Evolutionary conservation across 2,797 vertebrate genomes (phyloP), one percentile per base, ranked within the genome.

Genomic region (Champsocephalus esox): DNA sequence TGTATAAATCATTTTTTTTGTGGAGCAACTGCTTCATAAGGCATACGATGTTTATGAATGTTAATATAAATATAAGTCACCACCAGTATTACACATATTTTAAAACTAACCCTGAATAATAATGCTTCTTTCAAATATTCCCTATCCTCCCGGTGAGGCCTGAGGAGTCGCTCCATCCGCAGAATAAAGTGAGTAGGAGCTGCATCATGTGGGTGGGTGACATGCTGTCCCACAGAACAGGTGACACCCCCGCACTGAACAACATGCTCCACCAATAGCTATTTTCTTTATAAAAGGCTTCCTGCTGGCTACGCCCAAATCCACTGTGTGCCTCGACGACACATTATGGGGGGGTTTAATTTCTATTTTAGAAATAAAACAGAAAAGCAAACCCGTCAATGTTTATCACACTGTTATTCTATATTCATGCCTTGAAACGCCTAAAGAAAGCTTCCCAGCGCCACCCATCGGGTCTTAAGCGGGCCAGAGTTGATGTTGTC

Each of bases 231-330:
- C 87, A 87, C 87, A 88, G 79, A 91, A 92, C 92, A 93, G 92
- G 90, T 93, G 93, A 93, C 91, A 93, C 89, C 89, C 73, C 79
- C 48, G 87, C 85, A 91, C 74, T 88, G 84, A 86, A 87, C 82
- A 72, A 67, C 88, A 87, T 85, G 88, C 84, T 86, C 82, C 87
- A 80, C 73, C 63, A 21, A 21, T 88, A 77, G 89, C 58, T 81
- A 8, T 80, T 77, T 71, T 65, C 63, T 75, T 62, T 28, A 69
- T 50, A 80, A 28, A 54, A 88, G 64, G 73, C 78, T 78, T 76
- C 80, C 84, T 82, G 77, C 77, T 81, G 77, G 81, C 80, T 44
- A 79, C 75, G 59, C 80, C 81, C 84, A 73, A 79, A 86, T 75
- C 74, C 80, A 71, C 77, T 48, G 55, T 49, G 74, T 59, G 5